Evolutionary conservation across 2,888 invertebrate species (phyloP), one percentile per base, ranked within the genome.

Genomic region (Phorcus lineatus): DNA sequence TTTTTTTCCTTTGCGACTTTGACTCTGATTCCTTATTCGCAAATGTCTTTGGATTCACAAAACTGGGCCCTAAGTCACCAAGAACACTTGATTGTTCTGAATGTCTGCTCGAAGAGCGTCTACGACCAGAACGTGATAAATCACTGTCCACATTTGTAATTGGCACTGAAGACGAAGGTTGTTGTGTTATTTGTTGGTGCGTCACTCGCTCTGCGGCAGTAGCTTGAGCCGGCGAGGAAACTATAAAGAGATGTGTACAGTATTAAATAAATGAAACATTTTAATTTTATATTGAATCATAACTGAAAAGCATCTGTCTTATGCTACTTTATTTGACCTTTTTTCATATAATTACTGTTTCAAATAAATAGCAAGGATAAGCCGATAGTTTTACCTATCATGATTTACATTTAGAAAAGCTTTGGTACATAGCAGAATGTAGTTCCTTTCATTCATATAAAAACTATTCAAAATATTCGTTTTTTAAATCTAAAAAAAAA

Each of bases 141-240:
- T 66, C 66, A 67, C 62, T 31, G n/a, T 40, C 47, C 19, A 54
- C 19, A 70, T 40, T 78, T 52, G 77, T 47, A 76, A 77, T 78
- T 55, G 80, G 81, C 52, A 81, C 75, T 80, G 82, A 81, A 70
- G 82, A 54, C 74, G 80, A 78, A 52, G 85, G 81, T 62, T 83
- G 82, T 24, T 83, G 81, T 57, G 80, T 53, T 40, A 79, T 79
- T 76, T 79, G 82, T 31, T 80, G 79, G n/a, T 79, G 80, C 36
- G 86, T 28, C 17, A 86, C 83, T 62, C 85, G 81, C 66, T 90
- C 89, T 53, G 90, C 89, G 36, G 90, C 86, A 70, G 88, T 89
- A 13, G 89, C 90, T 78, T 89, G 91, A 31, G 90, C 90, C 80
- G 90, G 90, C 17, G 90, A 90, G 57, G 88, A 85, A 79, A 88